Evolutionary conservation across 2,797 vertebrate genomes (phyloP), one percentile per base, ranked within the genome.

Genomic region (Ctenopoma multispine): DNA sequence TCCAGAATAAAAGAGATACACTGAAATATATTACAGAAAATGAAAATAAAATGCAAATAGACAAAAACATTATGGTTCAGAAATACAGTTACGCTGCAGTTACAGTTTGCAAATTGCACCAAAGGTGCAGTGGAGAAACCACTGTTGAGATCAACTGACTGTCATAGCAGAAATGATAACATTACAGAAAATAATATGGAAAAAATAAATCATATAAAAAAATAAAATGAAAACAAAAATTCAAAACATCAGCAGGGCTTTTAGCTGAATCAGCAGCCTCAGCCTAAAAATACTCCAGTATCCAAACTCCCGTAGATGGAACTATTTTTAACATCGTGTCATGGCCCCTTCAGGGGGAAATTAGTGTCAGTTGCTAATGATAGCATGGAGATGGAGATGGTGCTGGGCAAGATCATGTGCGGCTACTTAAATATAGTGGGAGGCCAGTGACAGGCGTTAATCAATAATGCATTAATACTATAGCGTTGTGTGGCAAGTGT

Each of bases 381-480:
- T 77, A 49, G 78, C 46, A 41, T 3, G 7, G 49, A 62, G 58
- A 63, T 20, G 21, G 43, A 46, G 43, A 5, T 11, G 51, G 44
- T 40, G 27, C 62, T 69, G 47, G 15, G 61, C 49, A 67, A 43
- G 57, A 47, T 40, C 3, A 17, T 60, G 67, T 73, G 69, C 23
- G 57, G 38, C 34, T 72, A 63, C 64, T 66, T 70, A 56, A 80
- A 54, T 81, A 36, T 49, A 60, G 75, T 49, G 44, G 72, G 73
- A 58, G 71, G 51, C 41, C 66, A 54, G 69, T 69, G 66, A 64
- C 61, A 31, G 79, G 78, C 85, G 83, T 87, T 79, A 84, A 89
- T 89, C 85, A 89, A 88, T 86, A 86, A 72, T 40, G 47, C 70
- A 80, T 84, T 85, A 85, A 86, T 84, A 67, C 61, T 68, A 44